Evolutionary conservation across 2,888 invertebrate species (phyloP).

Genomic region (Luperina testacea): DNA sequence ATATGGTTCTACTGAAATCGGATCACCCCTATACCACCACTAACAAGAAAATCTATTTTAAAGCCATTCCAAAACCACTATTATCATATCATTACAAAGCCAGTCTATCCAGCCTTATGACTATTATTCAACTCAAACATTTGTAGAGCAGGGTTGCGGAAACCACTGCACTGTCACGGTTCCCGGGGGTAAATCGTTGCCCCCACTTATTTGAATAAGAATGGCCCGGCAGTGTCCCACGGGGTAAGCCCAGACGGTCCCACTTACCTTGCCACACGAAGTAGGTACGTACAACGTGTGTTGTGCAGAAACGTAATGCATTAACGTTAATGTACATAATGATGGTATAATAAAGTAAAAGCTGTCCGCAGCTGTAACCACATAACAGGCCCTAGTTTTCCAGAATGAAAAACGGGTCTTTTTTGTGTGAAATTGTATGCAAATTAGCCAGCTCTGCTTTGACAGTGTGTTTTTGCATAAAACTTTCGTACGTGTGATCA

Average conservation of each 20-base stretch:
- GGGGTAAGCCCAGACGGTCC: slow-evolving; percentile 72
- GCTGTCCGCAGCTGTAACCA: slow-evolving; percentile 1
- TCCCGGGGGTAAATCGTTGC: slow-evolving; percentile 81
- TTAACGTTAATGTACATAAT: slow-evolving; percentile 58
- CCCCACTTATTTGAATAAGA: slow-evolving; percentile 88
- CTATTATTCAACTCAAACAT: slow-evolving; percentile 64
- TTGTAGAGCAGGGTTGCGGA: slow-evolving; percentile 54
- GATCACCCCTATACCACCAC: not conserved
- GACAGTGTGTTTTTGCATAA: not conserved
- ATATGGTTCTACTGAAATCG: not conserved
- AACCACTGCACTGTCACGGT: slow-evolving; percentile 71
- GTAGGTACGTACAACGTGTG: slow-evolving; percentile 69
- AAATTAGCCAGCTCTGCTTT: not conserved
- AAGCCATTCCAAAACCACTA: slow-evolving; percentile 10
- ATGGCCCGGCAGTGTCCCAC: slow-evolving; percentile 78
- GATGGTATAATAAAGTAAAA: slow-evolving; percentile 35
- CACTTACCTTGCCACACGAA: slow-evolving; percentile 70
- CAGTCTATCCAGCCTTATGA: slow-evolving; percentile 34
- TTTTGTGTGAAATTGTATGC: slow-evolving; percentile 9
- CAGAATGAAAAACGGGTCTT: slow-evolving; percentile 9
- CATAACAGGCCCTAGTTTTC: not conserved
- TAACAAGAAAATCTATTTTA: not conserved
- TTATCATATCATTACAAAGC: slow-evolving; percentile 45
- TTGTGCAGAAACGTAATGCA: slow-evolving; percentile 72
- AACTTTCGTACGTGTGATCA: not conserved